Evolutionary conservation across 2,888 invertebrate genomes (phyloP).

Genomic region (Sarcophaga rosellei): DNA sequence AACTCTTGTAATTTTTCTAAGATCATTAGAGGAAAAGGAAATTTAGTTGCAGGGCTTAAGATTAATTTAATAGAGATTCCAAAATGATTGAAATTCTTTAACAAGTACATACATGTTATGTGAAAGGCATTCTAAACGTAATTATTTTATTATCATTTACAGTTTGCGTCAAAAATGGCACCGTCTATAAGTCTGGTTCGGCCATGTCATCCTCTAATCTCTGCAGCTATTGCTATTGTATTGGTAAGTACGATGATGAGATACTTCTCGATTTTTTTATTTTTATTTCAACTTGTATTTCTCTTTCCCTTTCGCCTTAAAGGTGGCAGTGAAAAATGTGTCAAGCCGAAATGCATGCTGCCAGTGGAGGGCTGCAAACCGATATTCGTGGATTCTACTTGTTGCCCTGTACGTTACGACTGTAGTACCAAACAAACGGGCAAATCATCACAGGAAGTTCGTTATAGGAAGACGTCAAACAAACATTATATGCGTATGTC

Average conservation of each 20-base stretch:
- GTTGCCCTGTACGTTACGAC: conserved; percentile 92
- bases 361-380: conserved; percentile 85
- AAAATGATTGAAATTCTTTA: not conserved
- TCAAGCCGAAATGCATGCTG: conserved; percentile 90
- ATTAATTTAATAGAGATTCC: not conserved
- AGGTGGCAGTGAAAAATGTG: conserved; percentile 87
- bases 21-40: no score
- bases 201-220: conserved; percentile 90
- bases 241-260: conserved; percentile 78
- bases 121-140: no score
- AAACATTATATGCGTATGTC: conserved; percentile 79
- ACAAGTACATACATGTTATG: not conserved
- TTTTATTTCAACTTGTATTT: not conserved
- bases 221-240: conserved; percentile 95
- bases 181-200: conserved; percentile 82
- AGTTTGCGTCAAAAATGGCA: conserved; percentile 80
- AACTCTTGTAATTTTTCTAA: no score
- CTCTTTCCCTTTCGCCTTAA: conserved; percentile 1
- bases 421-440: conserved; percentile 82
- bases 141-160: conserved; percentile 23
- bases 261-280: not conserved
- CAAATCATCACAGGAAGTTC: conserved; percentile 78
- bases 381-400: conserved; percentile 82
- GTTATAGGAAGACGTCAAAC: conserved; percentile 77
- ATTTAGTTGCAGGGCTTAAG: no score